Evolutionary conservation across 64 coral and sea anemone species (phyloP).

Genomic region (Stichodactyla mertensii): DNA sequence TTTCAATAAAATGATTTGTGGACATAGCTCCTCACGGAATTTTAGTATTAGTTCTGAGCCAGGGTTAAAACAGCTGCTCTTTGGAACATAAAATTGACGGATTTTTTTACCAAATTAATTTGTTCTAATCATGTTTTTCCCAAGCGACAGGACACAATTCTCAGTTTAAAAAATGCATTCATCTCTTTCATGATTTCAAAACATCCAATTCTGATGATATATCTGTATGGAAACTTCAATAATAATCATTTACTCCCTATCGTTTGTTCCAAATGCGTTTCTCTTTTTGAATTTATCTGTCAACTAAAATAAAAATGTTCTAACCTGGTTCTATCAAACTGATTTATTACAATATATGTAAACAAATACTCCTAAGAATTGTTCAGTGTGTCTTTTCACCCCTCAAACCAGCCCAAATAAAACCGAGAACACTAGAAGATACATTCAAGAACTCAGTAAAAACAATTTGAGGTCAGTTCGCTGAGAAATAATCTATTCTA

Average conservation of each 20-base stretch:
- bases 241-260: neutral
- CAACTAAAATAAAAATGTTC: conserved; percentile 20
- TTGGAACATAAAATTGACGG: neutral
- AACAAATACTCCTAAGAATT: conserved; percentile 17
- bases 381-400: neutral
- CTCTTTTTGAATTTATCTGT: neutral
- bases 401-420: neutral
- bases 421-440: neutral
- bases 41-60: neutral
- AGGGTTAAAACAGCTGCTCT: neutral
- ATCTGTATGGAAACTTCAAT: neutral
- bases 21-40: neutral
- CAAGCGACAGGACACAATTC: neutral
- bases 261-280: neutral
- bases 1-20: conserved; percentile 16
- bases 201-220: neutral
- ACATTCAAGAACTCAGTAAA: conserved; percentile 11
- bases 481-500: conserved; percentile 14
- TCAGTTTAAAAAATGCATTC: neutral
- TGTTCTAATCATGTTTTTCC: conserved; percentile 5
- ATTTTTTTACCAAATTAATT: conserved; percentile 20
- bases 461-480: conserved; percentile 1
- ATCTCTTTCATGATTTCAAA: neutral
- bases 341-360: conserved; percentile 40
- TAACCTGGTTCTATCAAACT: conserved; percentile 6